A percentile compares a stretch with the other conserved stretches of the same genome.
Evolutionary conservation across 2,113 vertebrate species (phyloP).

Genomic region (Indicator maculatus): DNA sequence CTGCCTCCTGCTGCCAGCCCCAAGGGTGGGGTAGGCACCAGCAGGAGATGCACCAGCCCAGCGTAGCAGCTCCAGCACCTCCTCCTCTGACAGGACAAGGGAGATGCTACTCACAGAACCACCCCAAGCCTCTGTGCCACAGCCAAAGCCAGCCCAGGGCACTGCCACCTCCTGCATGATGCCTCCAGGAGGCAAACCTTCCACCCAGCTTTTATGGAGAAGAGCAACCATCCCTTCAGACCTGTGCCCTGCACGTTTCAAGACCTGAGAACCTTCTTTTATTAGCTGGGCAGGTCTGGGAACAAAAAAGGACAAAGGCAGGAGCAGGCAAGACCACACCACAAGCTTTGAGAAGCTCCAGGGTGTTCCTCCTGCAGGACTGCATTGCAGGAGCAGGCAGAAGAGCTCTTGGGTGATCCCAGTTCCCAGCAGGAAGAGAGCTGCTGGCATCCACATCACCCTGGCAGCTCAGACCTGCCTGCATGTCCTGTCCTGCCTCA

Average conservation of each 20-base stretch:
- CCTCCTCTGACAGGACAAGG: no score
- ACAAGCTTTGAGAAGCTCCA: not conserved
- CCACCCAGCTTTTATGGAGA: not conserved
- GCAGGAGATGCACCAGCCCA: not conserved
- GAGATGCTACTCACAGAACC: not conserved
- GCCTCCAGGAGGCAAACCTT: not conserved
- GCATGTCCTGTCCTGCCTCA: not conserved
- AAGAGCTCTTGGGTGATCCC: not conserved
- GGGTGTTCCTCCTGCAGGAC: not conserved
- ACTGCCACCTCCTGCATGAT: no score
- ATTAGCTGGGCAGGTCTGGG: not conserved
- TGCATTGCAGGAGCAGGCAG: fast-evolving
- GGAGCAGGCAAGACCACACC: fast-evolving
- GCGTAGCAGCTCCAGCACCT: not conserved
- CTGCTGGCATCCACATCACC: not conserved
- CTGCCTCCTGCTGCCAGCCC: not conserved
- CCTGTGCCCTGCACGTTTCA: fast-evolving
- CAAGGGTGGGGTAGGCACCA: fast-evolving
- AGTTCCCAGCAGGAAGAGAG: not conserved
- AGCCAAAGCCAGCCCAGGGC: not conserved
- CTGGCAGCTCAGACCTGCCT: not conserved
- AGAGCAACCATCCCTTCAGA: not conserved
- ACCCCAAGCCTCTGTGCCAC: fast-evolving
- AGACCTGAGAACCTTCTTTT: not conserved
- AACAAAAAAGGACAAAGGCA: fast-evolving